These are phyloP conservation scores for Gobio occitaniae DNA, from an alignment of 2,797 vertebrate species.

Conservation along the genomic window DNA sequence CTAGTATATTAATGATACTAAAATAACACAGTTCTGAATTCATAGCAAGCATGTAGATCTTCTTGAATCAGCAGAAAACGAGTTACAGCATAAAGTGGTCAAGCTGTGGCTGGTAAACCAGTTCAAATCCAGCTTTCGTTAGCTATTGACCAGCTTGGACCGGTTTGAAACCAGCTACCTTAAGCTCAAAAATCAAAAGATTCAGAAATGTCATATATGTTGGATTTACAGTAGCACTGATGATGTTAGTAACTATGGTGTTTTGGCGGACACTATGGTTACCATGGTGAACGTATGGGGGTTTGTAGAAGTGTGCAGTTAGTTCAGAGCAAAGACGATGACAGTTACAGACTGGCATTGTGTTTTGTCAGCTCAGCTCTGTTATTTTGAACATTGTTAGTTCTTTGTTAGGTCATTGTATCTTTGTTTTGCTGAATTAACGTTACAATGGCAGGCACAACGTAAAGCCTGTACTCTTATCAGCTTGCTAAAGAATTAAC, in stretches of 20 bases:
- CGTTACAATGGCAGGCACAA: not conserved
- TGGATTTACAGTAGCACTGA: conserved; percentile 15
- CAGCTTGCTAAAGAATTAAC: not conserved
- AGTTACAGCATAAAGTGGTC: not conserved
- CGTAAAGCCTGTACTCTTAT: not conserved
- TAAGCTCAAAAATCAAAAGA: conserved; percentile 3
- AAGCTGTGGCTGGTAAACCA: not conserved
- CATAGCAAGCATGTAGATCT: not conserved
- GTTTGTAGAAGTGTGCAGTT: conserved; percentile 16
- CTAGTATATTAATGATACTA: not conserved
- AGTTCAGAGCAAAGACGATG: conserved; percentile 24
- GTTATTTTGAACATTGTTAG: not conserved
- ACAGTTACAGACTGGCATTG: not conserved
- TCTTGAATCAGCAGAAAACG: not conserved
- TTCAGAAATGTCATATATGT: not conserved
- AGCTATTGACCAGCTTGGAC: not conserved
- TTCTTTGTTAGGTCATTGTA: not conserved
- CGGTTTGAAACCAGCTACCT: not conserved
- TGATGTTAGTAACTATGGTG: conserved; percentile 16
- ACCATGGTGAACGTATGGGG: conserved; percentile 25
- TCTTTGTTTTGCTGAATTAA: not conserved
- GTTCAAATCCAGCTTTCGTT: not conserved
- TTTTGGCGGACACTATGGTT: conserved; percentile 30
- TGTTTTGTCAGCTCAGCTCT: conserved; percentile 15
- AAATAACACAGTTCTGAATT: not conserved